Evolutionary conservation across 1,140 invertebrate species (phyloP).

Genomic region (Argopecten irradians): DNA sequence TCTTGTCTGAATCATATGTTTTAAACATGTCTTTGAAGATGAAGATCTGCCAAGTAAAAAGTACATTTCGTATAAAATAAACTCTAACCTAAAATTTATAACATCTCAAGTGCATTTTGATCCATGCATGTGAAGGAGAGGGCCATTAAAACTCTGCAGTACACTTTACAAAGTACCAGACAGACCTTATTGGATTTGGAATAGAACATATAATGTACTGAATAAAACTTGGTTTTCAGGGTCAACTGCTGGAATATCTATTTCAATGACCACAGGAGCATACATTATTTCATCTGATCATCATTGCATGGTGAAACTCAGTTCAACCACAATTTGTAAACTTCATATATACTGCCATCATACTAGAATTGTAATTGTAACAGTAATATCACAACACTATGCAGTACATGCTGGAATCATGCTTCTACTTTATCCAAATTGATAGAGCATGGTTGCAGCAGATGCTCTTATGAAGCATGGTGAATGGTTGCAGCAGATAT

Average conservation of each 20-base stretch:
- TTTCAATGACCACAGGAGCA: neutral
- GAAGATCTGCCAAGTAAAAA: neutral
- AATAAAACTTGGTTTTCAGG: too few species aligned
- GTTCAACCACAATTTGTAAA: neutral
- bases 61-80: neutral
- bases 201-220: too few species aligned
- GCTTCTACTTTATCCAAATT: too few species aligned
- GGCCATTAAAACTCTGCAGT: neutral
- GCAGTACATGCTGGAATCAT: too few species aligned
- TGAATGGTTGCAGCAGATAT: too few species aligned
- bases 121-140: neutral
- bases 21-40: conserved; percentile 3
- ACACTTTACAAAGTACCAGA: neutral
- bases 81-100: neutral
- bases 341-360: neutral
- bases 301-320: neutral
- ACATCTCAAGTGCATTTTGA: neutral
- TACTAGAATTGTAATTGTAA: too few species aligned
- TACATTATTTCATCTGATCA: neutral
- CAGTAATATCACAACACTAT: too few species aligned
- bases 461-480: too few species aligned
- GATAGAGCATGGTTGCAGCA: too few species aligned
- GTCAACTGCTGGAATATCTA: neutral
- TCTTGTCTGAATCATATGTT: neutral
- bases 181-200: too few species aligned